Evolutionary conservation across 2,113 vertebrate genomes (phyloP).

Genomic region (Hemiprocne comata): DNA sequence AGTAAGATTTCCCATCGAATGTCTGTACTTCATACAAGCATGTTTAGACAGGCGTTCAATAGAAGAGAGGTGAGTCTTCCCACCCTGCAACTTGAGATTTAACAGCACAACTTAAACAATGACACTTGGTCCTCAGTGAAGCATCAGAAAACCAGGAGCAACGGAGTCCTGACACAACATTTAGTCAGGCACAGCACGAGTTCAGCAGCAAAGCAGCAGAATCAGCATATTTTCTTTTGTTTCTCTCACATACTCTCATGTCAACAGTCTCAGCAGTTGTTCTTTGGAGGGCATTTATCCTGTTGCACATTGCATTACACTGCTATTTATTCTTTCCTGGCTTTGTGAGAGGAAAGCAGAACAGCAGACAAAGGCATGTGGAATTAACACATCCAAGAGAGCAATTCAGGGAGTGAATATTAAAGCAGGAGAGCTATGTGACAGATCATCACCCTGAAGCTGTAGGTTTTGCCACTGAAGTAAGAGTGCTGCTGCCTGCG

Average conservation of each 20-base stretch:
- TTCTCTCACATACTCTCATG: conserved; percentile 36
- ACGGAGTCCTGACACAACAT: conserved; percentile 19
- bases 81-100: not conserved
- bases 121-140: not conserved
- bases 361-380: conserved; percentile 33
- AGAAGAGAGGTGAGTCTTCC: not conserved
- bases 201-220: conserved; percentile 36
- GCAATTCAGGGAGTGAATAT: conserved; percentile 36
- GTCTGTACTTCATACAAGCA: not conserved
- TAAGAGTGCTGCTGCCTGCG: not conserved
- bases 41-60: not conserved
- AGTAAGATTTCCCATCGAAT: not conserved
- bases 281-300: conserved; percentile 58
- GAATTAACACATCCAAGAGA: conserved; percentile 63
- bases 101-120: not conserved
- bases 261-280: conserved; percentile 60
- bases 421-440: conserved; percentile 3
- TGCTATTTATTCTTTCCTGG: conserved; percentile 45
- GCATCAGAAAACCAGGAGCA: not conserved
- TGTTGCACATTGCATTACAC: conserved; percentile 1
- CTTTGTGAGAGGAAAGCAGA: conserved; percentile 33
- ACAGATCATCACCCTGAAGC: conserved; percentile 3
- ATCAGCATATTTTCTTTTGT: conserved; percentile 60
- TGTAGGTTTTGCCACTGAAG: not conserved
- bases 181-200: conserved; percentile 37